Conservation (phyloP, 2,797 vertebrate genomes). For the Leptoclinus maculatus region DNA sequence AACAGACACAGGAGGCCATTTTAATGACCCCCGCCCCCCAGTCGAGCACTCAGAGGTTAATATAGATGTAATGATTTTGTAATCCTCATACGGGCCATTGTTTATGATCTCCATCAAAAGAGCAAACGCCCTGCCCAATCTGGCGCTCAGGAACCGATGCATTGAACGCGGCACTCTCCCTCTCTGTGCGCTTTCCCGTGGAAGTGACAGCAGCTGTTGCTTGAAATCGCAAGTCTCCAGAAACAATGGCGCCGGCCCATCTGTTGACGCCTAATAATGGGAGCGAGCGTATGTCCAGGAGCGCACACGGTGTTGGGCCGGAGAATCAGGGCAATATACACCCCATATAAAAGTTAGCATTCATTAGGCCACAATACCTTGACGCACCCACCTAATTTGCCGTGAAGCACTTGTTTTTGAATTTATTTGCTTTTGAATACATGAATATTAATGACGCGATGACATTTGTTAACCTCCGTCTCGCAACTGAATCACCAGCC, state of each 20-base stretch:
- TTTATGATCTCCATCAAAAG: conserved; percentile 85
- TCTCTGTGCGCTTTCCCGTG: conserved; percentile 81
- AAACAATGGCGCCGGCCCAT: conserved; percentile 91
- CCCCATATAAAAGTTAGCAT: conserved; percentile 94
- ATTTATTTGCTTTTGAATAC: conserved; percentile 85
- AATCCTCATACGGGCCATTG: conserved; percentile 82
- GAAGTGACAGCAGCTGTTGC: conserved; percentile 94
- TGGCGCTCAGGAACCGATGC: conserved; percentile 75
- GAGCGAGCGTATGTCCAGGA: conserved; percentile 93
- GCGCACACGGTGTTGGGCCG: conserved; percentile 87
- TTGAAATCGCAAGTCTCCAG: conserved; percentile 91
- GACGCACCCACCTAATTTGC: conserved; percentile 86
- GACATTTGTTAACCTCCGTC: conserved; percentile 84
- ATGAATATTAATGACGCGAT: conserved; percentile 85
- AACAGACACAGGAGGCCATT: conserved; percentile 51
- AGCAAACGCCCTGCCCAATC: conserved; percentile 86
- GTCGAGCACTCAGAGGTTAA: conserved; percentile 78
- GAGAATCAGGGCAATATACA: conserved; percentile 92
- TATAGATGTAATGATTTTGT: conserved; percentile 88
- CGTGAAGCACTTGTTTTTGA: conserved; percentile 86
- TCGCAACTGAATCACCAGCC: conserved; percentile 61
- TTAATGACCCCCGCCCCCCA: conserved; percentile 73
- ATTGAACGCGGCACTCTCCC: conserved; percentile 75
- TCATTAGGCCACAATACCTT: conserved; percentile 90
- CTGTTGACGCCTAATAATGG: conserved; percentile 94